These are phyloP conservation scores for Lophotriccus pileatus DNA, from an alignment of 2,797 vertebrate species.

Conservation along the genomic window DNA sequence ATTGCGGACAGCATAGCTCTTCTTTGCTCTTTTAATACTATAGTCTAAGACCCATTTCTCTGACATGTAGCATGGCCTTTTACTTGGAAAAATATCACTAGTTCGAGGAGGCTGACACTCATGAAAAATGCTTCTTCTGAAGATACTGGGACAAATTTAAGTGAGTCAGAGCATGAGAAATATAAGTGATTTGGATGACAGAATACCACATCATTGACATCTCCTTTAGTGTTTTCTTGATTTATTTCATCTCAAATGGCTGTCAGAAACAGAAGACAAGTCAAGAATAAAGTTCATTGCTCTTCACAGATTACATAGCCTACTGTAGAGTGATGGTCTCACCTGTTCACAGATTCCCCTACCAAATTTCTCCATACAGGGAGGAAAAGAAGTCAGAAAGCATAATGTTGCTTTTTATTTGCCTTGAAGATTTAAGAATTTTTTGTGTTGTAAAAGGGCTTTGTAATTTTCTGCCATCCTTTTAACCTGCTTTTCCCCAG, in stretches of 20 bases:
- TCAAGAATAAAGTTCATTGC: not conserved
- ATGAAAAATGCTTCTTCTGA: not conserved
- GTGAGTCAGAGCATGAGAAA: not conserved
- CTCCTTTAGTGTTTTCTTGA: not conserved
- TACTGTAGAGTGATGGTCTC: not conserved
- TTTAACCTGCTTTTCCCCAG: not conserved
- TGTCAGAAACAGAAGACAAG: not conserved
- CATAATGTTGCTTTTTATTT: not conserved
- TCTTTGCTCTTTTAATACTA: not conserved
- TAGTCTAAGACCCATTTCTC: not conserved
- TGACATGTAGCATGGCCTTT: not conserved
- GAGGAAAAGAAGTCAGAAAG: not conserved
- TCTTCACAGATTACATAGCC: not conserved
- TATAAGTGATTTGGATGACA: rapidly evolving
- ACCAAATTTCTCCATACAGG: not conserved
- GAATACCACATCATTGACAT: not conserved
- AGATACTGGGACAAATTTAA: not conserved
- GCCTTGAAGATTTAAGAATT: not conserved
- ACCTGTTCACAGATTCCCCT: not conserved
- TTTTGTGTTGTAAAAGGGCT: rapidly evolving
- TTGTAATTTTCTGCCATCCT: not conserved
- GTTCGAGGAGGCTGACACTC: not conserved
- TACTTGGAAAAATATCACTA: not conserved
- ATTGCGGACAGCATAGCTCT: not conserved
- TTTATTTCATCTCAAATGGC: not conserved